Evolutionary conservation across 1,140 invertebrate genomes (phyloP), one percentile per base, ranked within the genome.

Genomic region (Frieseomelitta varia): DNA sequence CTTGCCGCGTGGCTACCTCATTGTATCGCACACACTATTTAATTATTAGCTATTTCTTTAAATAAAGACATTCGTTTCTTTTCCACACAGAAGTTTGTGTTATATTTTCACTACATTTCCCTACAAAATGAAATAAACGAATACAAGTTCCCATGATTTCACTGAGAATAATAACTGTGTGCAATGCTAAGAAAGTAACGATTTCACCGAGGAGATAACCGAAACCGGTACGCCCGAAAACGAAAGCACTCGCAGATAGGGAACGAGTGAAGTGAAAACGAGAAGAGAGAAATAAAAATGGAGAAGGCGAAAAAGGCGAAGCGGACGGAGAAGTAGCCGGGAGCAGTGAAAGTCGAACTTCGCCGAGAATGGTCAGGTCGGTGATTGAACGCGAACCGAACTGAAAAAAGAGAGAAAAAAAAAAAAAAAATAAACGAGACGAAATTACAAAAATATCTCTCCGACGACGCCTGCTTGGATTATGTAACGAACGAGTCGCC

Each of bases 321-420:
- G 72, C 76, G 51, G 80, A 47, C 51, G 17, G 79, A 51, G 85
- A 69, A 61, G 19, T 89, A 88, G 91, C 91, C 91, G 67, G 61
- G 53, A 89, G 91, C 88, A 91, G 91, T 92, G 91, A 92, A 92
- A 92, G 91, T 92, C 73, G 47, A 92, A 91, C 90, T 92, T 91
- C 91, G 76, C 81, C 77, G 80, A n/a, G 86, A 88, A 89, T 90
- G 85, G 88, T 87, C 81, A 83, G 61, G 74, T 27, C 21, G 61
- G 65, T 58, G 55, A 82, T 87, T 87, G 82, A 87, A 87, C 85
- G 63, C 69, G 47, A 77, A 24, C 4, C 19, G 30, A 82, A 51
- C 2, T 34, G 73, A 56, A 21, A 30, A 4, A 8, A 27, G 1
- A 30, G 19, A 30, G 30, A 30, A 30, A 19, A 2, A 65, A 30